A percentile compares a stretch with the other conserved stretches of the same genome.
Conservation (phyloP, 1,140 invertebrate genomes). For the Caerostris darwini region DNA sequence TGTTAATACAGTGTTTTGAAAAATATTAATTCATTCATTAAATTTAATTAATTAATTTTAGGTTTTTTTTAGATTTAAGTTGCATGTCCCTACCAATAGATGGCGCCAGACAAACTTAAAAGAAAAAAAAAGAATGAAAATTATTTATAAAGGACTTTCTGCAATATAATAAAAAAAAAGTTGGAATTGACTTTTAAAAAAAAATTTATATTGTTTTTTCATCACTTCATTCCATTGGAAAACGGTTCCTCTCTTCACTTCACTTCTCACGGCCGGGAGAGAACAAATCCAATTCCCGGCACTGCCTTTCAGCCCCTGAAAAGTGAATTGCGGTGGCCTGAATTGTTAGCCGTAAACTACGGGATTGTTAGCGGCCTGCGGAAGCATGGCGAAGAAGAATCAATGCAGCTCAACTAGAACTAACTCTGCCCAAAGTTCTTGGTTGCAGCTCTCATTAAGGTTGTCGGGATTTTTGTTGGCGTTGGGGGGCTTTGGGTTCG, state of each 20-base stretch:
- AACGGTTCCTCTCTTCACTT: neutral
- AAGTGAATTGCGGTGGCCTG: conserved; percentile 25
- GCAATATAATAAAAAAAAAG: no score
- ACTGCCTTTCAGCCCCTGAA: neutral
- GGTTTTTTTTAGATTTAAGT: no score
- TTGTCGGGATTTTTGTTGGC: neutral
- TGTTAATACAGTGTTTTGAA: no score
- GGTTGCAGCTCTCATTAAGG: neutral
- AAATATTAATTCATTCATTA: no score
- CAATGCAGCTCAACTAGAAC: neutral
- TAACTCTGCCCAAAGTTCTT: neutral
- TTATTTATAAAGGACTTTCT: no score
- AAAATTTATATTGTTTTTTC: no score
- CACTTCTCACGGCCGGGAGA: neutral
- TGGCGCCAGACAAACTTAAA: no score
- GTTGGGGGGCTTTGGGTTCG: neutral
- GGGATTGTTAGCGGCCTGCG: neutral
- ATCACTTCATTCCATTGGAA: no score
- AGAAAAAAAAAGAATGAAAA: no score
- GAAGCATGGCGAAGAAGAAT: neutral
- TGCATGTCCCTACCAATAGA: no score
- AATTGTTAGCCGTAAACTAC: conserved; percentile 25
- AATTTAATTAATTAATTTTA: no score
- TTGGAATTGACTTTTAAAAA: no score
- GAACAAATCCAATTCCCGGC: neutral